phyloP scores from a whole-genome alignment of 2,797 vertebrate species.

The Argya squamiceps region DNA sequence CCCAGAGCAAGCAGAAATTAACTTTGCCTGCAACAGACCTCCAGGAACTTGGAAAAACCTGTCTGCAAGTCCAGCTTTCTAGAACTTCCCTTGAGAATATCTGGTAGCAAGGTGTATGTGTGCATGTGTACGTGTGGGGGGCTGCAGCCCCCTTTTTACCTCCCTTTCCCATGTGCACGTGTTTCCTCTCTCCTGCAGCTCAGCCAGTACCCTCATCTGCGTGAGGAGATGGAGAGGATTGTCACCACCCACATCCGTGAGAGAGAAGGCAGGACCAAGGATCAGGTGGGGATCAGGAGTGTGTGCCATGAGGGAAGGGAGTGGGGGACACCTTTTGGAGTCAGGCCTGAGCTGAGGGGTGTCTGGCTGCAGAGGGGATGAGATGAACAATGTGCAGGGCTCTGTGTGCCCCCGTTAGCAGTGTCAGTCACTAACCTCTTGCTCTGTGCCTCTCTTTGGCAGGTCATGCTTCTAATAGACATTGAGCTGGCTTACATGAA shows the following conservation, averaged over 20 bases:
- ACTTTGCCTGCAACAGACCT: not conserved
- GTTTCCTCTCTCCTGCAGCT: conserved; percentile 83
- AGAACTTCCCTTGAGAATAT: not conserved
- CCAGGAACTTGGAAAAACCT: conserved; percentile 61
- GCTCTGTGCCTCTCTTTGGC: not conserved
- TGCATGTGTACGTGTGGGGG: conserved; percentile 13
- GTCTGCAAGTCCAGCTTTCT: conserved; percentile 42
- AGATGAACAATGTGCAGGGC: not conserved
- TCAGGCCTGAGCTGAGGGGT: not conserved
- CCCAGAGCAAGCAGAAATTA: not conserved
- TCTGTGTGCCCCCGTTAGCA: not conserved
- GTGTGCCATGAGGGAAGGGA: not conserved
- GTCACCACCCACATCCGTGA: conserved; percentile 97
- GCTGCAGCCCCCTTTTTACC: conserved; percentile 14
- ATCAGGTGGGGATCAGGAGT: conserved; percentile 80
- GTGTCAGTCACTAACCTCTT: not conserved
- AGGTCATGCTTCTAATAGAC: conserved; percentile 97
- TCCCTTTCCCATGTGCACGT: conserved; percentile 70
- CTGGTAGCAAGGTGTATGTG: not conserved
- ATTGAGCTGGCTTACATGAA: conserved; percentile 98
- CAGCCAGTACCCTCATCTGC: conserved; percentile 93
- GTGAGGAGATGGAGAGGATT: conserved; percentile 98
- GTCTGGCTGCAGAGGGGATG: not conserved
- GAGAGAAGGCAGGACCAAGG: conserved; percentile 91
- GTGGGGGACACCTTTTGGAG: not conserved